phyloP scores from a whole-genome alignment of 2,113 vertebrate genomes.

The Osmerus eperlanus region DNA sequence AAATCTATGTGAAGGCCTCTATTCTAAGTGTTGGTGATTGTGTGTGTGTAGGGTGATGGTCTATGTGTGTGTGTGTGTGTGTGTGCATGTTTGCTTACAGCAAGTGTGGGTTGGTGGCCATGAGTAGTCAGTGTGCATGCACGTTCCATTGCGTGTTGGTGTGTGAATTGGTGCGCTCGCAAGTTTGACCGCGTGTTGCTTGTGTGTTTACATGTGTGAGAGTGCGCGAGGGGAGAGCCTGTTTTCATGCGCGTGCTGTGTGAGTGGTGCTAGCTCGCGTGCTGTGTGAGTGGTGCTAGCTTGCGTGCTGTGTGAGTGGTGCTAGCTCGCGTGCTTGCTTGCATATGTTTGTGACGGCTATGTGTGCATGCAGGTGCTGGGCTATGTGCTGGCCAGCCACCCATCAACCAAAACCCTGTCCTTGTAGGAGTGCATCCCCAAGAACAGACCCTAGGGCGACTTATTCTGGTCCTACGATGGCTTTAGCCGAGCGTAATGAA shows the following conservation, averaged over 20 bases:
- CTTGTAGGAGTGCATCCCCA: conserved; percentile 45
- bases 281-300: too few relatives aligned
- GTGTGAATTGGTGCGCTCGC: neutral
- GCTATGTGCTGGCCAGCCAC: neutral
- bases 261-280: too few relatives aligned
- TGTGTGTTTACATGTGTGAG: neutral
- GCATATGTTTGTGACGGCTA: too few relatives aligned
- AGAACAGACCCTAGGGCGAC: conserved; percentile 40
- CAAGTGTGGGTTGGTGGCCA: neutral
- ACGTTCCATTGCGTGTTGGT: neutral
- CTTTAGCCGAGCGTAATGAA: conserved; percentile 47
- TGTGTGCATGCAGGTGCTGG: conserved; percentile 1
- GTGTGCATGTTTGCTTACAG: neutral
- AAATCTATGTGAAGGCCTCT: conserved; percentile 55
- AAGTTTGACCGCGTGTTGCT: neutral
- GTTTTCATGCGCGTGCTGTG: too few relatives aligned
- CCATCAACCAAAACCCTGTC: conserved; percentile 4
- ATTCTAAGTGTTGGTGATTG: conserved; percentile 10
- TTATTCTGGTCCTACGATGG: conserved; percentile 27
- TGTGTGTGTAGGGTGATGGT: neutral
- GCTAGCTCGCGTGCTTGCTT: too few relatives aligned
- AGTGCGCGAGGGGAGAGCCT: too few relatives aligned
- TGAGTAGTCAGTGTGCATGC: neutral
- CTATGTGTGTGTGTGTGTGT: neutral
- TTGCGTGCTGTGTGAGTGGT: too few relatives aligned